Evolutionary conservation across 2,888 invertebrate species (phyloP).

Genomic region (Luperina testacea): DNA sequence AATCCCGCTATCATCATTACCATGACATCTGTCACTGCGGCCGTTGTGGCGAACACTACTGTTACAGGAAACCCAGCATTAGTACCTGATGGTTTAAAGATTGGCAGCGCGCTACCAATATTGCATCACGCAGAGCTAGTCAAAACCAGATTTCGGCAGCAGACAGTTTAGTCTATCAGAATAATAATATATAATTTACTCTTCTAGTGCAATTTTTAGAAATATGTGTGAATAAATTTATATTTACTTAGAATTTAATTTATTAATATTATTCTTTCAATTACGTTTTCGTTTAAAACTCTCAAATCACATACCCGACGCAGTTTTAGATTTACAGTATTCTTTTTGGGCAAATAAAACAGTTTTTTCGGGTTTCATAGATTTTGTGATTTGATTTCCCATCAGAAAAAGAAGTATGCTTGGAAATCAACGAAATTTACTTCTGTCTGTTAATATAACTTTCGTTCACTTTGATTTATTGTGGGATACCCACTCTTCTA

Average conservation of each 20-base stretch:
- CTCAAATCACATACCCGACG: conserved; percentile 83
- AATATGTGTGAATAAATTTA: conserved; percentile 82
- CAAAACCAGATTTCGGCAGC: not conserved
- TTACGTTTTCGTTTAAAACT: conserved; percentile 81
- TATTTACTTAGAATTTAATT: conserved; percentile 75
- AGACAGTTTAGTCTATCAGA: conserved; percentile 36
- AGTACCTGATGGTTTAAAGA: not conserved
- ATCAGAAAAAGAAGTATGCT: not conserved
- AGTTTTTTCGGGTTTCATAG: not conserved
- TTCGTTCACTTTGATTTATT: not conserved
- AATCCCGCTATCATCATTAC: not conserved
- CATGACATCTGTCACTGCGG: not conserved
- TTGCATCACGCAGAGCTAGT: not conserved
- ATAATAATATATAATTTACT: conserved; percentile 68
- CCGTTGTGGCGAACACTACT: not conserved
- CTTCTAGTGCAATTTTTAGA: conserved; percentile 85
- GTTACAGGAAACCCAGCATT: not conserved
- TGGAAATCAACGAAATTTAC: not conserved
- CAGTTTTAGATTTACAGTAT: conserved; percentile 80
- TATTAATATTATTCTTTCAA: conserved; percentile 71
- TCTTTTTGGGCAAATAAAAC: conserved; percentile 8
- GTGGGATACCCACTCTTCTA: not conserved
- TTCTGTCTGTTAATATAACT: conserved; percentile 11
- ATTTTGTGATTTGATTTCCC: not conserved
- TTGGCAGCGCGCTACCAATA: not conserved